Base-by-base conservation (phyloP, 1,140 invertebrate genomes). In the Tetraneura akinire region DNA sequence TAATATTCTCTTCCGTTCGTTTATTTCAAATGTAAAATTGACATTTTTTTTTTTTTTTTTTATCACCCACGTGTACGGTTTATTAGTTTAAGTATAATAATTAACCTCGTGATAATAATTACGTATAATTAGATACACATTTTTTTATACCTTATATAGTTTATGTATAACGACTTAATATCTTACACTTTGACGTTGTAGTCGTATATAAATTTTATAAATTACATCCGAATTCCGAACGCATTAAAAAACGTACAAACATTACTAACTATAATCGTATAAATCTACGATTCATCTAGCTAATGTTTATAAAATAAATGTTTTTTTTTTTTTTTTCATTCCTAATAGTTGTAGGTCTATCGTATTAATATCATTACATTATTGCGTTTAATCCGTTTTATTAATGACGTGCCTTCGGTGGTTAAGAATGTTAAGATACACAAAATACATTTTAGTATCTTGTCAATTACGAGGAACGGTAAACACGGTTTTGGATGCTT, bases 341-440 rank as follows among this genome's bases (percentile, higher is more conserved):
- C n/a, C n/a, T 14, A 29, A 60, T 29, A 60, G 13, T 29, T 16
- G 23, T 60, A 60, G 57, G 23, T 26, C 26, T 14, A 60, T 29
- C 23, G 14, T 60, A 16, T 23, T 13, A 1, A 29, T 26, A 29
- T 14, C 13, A 60, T 29, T 37, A 6, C 5, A 8, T 60, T 60
- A 29, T 37, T n/a, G n/a, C n/a, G 11, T 26, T 29, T 60, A 29
- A 29, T 29, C 26, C 57, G 13, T 26, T 60, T 60, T 60, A 37
- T 37, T 37, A 60, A 60, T 26, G 55, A 60, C 14, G 23, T 14
- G 57, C 57, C 57, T 60, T 60, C 57, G 57, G 23, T 60, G n/a
- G n/a, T n/a, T n/a, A n/a, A n/a, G n/a, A n/a, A n/a, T n/a, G 14
- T 29, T 29, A 60, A 26, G 21, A 26, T 60, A 26, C 57, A 16